phyloP scores from a whole-genome alignment of 1,140 invertebrate species.

The Pinna nobilis region DNA sequence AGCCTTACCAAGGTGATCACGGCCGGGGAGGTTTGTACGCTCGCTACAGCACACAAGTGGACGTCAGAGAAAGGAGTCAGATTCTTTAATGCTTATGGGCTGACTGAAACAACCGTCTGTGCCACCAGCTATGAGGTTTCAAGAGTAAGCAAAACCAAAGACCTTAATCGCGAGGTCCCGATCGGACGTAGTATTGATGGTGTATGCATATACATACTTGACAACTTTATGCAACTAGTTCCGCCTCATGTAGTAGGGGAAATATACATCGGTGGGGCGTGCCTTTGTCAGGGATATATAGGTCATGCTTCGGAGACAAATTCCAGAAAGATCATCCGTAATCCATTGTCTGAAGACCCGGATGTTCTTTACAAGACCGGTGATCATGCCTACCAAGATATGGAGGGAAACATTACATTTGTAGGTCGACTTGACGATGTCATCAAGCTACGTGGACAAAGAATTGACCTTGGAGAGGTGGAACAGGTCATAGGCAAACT shows the following conservation, averaged over 20 bases:
- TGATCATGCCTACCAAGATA: slow-evolving; percentile 54
- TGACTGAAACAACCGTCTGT: slow-evolving; percentile 58
- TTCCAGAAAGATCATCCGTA: slow-evolving; percentile 44
- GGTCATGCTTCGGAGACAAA: slow-evolving; percentile 50
- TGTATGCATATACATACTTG: slow-evolving; percentile 53
- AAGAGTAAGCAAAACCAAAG: slow-evolving; percentile 21
- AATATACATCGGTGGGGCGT: slow-evolving; percentile 56
- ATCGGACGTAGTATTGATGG: slow-evolving; percentile 52
- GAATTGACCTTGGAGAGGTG: slow-evolving; percentile 60
- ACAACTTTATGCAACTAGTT: slow-evolving; percentile 56
- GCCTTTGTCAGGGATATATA: slow-evolving; percentile 53
- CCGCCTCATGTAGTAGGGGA: slow-evolving; percentile 59
- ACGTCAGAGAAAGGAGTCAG: slow-evolving; percentile 26
- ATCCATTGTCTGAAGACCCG: slow-evolving; percentile 32
- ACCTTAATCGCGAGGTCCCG: slow-evolving; percentile 50
- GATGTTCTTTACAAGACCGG: slow-evolving; percentile 55
- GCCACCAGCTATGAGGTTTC: slow-evolving; percentile 52
- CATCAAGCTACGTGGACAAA: slow-evolving; percentile 56
- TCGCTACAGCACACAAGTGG: slow-evolving; percentile 52
- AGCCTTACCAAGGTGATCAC: slow-evolving; percentile 48
- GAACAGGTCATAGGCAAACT: slow-evolving; percentile 57
- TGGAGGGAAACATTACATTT: slow-evolving; percentile 51
- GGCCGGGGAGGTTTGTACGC: slow-evolving; percentile 55
- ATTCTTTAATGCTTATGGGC: slow-evolving; percentile 61
- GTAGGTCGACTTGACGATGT: slow-evolving; percentile 56